Evolutionary conservation across 53 echinoderm and acorn worm species (phyloP).

Genomic region (Patiria pectinifera): DNA sequence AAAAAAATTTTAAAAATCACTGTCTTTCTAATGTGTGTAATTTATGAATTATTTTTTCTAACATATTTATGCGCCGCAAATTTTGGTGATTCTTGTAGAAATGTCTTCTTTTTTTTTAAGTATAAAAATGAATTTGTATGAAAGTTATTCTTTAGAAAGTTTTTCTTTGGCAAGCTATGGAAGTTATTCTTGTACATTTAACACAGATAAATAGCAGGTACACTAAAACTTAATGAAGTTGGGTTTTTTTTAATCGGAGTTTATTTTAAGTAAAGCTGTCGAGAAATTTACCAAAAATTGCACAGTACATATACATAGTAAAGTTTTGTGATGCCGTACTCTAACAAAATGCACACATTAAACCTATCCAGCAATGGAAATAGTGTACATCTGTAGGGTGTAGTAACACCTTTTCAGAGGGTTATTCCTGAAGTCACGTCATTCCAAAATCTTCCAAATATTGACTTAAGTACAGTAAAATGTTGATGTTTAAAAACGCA

Average conservation of each 20-base stretch:
- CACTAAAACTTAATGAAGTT: too few species aligned
- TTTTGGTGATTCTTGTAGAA: slow-evolving; percentile 34
- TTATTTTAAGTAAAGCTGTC: neutral
- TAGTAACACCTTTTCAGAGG: too few species aligned
- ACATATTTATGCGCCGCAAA: slow-evolving; percentile 27
- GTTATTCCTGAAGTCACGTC: too few species aligned
- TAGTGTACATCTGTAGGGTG: too few species aligned
- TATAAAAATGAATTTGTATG: slow-evolving; percentile 30
- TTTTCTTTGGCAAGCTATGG: neutral
- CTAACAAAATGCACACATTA: too few species aligned
- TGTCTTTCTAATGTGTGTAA: slow-evolving; percentile 45
- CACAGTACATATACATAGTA: too few species aligned
- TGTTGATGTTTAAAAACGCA: neutral
- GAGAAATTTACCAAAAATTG: neutral
- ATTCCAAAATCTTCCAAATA: neutral
- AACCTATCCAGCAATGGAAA: too few species aligned
- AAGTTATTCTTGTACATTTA: neutral
- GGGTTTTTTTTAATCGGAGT: neutral
- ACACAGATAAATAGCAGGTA: neutral
- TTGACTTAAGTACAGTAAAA: neutral
- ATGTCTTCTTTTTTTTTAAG: neutral
- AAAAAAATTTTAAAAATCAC: neutral
- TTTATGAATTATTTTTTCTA: slow-evolving; percentile 1
- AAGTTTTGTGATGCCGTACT: too few species aligned
- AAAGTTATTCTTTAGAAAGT: neutral